phyloP scores from a whole-genome alignment of 2,888 invertebrate genomes.

The Thecophora atra region DNA sequence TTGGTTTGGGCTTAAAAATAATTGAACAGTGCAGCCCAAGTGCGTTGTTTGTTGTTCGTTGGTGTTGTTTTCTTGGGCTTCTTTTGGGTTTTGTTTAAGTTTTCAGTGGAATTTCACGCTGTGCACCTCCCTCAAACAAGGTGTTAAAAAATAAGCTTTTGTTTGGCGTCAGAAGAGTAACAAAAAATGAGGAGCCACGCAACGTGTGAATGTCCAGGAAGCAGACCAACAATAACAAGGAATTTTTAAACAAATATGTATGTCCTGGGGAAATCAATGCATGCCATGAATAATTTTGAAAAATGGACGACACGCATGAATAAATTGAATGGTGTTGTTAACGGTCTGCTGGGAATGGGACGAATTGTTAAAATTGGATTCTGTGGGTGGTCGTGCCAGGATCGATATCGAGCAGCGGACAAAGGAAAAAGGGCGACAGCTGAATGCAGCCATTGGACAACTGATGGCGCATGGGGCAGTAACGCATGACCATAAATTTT shows the following conservation, averaged over 20 bases:
- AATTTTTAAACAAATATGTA: constrained; percentile 5
- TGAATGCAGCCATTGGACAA: no score
- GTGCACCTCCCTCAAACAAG: not conserved
- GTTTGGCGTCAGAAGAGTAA: not conserved
- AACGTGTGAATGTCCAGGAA: not conserved
- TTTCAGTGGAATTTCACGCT: not conserved
- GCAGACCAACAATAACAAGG: not conserved
- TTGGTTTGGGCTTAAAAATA: not conserved
- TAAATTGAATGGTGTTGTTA: constrained; percentile 10
- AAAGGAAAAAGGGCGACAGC: no score
- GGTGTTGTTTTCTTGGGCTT: not conserved
- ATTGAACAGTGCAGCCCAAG: not conserved
- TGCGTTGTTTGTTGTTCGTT: not conserved
- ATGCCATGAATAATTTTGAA: constrained; percentile 12
- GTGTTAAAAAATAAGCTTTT: not conserved
- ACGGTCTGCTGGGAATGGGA: constrained; percentile 1
- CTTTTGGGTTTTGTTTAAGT: not conserved
- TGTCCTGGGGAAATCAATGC: constrained; percentile 15
- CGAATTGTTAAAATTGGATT: constrained; percentile 6
- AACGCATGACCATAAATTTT: no score
- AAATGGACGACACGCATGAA: constrained; percentile 19
- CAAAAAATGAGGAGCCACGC: not conserved
- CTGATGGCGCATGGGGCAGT: no score
- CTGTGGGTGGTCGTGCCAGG: no score
- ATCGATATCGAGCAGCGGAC: no score